These are phyloP conservation scores for Drosophila miranda DNA, from an alignment of 1,140 invertebrate genomes.

Conservation along the genomic window DNA sequence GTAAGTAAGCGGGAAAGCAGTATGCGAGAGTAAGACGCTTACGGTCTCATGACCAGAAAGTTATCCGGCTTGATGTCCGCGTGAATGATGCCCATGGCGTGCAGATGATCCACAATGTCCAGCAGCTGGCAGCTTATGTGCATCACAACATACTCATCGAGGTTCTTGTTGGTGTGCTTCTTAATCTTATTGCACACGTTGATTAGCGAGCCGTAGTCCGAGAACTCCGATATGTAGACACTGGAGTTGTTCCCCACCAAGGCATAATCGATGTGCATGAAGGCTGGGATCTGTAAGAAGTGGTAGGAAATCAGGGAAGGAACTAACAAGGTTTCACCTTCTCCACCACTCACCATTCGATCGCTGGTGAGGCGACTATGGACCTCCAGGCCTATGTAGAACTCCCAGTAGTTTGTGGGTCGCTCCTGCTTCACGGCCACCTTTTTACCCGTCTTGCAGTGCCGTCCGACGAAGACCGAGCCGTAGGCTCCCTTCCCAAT, in stretches of 20 bases:
- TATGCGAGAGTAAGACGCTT: constrained; percentile 79
- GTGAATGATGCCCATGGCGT: constrained; percentile 95
- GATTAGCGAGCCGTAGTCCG: constrained; percentile 90
- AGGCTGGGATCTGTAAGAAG: constrained; percentile 85
- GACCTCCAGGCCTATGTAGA: constrained; percentile 90
- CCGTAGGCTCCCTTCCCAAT: constrained; percentile 90
- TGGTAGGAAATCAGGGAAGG: constrained; percentile 72
- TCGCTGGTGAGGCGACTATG: constrained; percentile 87
- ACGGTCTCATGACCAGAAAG: constrained; percentile 92
- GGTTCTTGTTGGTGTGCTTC: constrained; percentile 85
- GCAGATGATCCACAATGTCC: constrained; percentile 93
- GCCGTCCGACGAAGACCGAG: constrained; percentile 84
- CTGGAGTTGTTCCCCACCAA: constrained; percentile 90
- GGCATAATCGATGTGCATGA: constrained; percentile 86
- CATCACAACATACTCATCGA: constrained; percentile 89
- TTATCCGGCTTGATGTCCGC: constrained; percentile 99
- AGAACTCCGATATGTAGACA: constrained; percentile 90
- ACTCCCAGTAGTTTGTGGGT: constrained; percentile 91
- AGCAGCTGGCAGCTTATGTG: constrained; percentile 94
- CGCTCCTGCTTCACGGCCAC: constrained; percentile 90
- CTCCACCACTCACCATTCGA: constrained; percentile 84
- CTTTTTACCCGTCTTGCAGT: constrained; percentile 74
- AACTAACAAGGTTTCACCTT: neutral
- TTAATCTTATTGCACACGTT: constrained; percentile 89
- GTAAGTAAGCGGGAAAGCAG: neutral